Base-by-base conservation (phyloP, 2,888 invertebrate species). In the Alentia gelatinosa region DNA sequence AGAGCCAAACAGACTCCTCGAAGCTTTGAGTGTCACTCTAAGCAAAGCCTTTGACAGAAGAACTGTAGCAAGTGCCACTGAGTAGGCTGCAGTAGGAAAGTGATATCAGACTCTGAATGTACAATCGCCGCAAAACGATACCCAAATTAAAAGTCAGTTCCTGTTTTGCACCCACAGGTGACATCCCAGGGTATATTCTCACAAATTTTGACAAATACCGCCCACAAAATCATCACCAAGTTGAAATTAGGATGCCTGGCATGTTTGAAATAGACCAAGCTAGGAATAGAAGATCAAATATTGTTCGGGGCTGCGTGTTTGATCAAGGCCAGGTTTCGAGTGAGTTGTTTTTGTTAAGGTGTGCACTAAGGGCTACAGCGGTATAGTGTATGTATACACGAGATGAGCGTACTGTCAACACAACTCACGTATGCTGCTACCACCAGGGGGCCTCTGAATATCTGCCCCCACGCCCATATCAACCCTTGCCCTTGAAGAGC, bases 321-420 rank as follows among this genome's bases (percentile, higher is more conserved):
- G 79, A 39, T 35, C 37, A 79, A n/a, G 79, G 79, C 79, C 79
- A 79, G n/a, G 79, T 79, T 39, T 79, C 79, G 39, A 39, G 79
- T 79, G 79, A 39, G 79, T 35, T 79, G 39, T 79, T 35, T 79
- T 79, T 79, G 79, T 79, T 79, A 39, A 39, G 79, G 79, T 79
- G 79, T 79, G 35, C 79, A 39, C 79, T 15, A 39, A 35, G 79
- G 79, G 79, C 79, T 79, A 79, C 79, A 79, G 79, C 12, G 39
- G 79, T 39, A 37, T 39, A 79, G 79, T 79, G 79, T 79, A 79
- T 79, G 79, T 39, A 79, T 39, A 79, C 79, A 79, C 39, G 23
- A 79, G 79, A 68, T 68, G 68, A 68, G 68, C 68, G 5, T 12
- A 30, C 30, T 68, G 30, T 26, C 68, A 68, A 68, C 33, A 68